phyloP scores from a whole-genome alignment of 2,113 vertebrate species.

The Hyla sarda region DNA sequence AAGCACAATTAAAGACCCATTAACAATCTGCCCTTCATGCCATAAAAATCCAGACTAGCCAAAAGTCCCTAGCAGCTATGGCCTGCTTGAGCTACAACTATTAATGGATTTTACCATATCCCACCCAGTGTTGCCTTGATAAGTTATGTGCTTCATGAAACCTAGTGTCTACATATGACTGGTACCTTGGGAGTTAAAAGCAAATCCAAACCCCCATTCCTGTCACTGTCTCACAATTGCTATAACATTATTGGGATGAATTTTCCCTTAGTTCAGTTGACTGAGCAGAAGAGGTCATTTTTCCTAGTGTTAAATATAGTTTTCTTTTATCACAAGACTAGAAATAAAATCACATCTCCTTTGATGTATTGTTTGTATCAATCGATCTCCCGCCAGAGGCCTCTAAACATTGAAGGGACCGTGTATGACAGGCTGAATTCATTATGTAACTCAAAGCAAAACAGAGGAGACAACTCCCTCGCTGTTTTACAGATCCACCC shows the following conservation, averaged over 20 bases:
- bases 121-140: no score
- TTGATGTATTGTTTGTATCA: background rate
- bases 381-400: background rate
- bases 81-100: no score
- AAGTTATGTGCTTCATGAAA: no score
- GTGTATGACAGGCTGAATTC: constrained; percentile 7
- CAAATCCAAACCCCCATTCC: no score
- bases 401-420: background rate
- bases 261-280: background rate
- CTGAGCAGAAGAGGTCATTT: background rate
- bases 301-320: background rate
- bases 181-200: no score
- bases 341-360: background rate
- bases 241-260: background rate
- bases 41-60: no score
- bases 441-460: constrained; percentile 34
- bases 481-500: constrained; percentile 70
- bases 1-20: no score
- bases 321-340: background rate
- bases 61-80: no score
- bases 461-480: constrained; percentile 60
- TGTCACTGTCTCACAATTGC: no score
- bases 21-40: no score
- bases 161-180: no score
- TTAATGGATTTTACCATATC: no score